phyloP scores from a whole-genome alignment of 2,888 invertebrate genomes.

The Ormyrus nitidulus region DNA sequence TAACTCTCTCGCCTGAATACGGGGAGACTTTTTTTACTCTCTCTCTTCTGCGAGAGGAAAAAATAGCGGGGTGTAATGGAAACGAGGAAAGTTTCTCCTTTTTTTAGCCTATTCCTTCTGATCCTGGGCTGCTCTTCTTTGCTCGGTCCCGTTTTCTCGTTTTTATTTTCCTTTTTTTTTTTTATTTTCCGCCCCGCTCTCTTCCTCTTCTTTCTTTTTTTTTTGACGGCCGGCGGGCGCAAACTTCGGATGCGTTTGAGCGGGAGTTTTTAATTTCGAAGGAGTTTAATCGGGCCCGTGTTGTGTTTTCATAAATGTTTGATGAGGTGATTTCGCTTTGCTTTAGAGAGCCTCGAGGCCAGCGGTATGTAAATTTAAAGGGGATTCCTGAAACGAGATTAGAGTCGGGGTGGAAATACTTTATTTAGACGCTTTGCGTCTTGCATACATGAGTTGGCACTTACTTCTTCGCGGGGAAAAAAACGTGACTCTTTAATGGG shows the following conservation, averaged over 20 bases:
- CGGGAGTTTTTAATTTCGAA: conserved; percentile 48
- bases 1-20: conserved; percentile 31
- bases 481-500: too few relatives aligned
- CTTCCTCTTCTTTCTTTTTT: not conserved
- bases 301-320: conserved; percentile 53
- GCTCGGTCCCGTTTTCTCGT: not conserved
- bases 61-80: conserved; percentile 43
- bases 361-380: conserved; percentile 11
- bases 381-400: conserved; percentile 1
- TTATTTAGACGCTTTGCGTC: not conserved
- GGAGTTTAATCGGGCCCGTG: conserved; percentile 38
- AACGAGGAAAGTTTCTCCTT: conserved; percentile 41
- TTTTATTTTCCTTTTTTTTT: too few relatives aligned
- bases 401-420: not conserved
- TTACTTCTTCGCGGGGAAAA: too few relatives aligned
- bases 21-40: not conserved
- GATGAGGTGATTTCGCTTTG: conserved; percentile 34
- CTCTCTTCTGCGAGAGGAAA: not conserved
- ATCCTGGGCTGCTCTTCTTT: conserved; percentile 21
- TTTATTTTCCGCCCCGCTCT: too few relatives aligned
- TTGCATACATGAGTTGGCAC: too few relatives aligned
- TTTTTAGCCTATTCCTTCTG: not conserved
- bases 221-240: not conserved
- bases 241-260: conserved; percentile 29
- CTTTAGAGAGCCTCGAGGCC: not conserved